Conservation (phyloP, 2,888 invertebrate genomes). For the Ephialtes manifestator region DNA sequence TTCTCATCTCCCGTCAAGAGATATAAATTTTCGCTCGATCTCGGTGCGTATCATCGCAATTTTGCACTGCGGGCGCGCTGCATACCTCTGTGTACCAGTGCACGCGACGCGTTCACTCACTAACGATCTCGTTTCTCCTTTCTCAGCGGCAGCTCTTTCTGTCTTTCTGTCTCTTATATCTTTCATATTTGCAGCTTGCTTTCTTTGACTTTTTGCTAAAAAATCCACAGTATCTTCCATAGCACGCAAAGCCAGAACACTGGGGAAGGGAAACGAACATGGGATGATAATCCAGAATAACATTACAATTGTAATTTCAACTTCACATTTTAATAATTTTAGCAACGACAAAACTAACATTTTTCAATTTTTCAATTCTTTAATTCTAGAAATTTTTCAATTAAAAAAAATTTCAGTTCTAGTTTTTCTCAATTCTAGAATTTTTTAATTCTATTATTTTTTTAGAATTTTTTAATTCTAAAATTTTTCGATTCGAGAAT, state of each 20-base stretch:
- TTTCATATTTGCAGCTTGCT: slow-evolving; percentile 8
- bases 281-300: not conserved
- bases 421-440: no score
- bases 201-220: not conserved
- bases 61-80: slow-evolving; percentile 30
- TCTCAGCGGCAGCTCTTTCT: slow-evolving; percentile 27
- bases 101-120: slow-evolving; percentile 61
- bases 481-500: no score
- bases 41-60: slow-evolving; percentile 30
- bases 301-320: no score
- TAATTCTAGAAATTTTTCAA: no score
- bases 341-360: no score
- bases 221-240: not conserved
- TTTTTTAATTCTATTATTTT: no score
- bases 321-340: no score
- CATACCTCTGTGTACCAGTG: slow-evolving; percentile 53
- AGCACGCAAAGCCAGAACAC: not conserved
- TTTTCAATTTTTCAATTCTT: no score
- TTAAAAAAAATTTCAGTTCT: no score
- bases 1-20: not conserved
- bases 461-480: no score
- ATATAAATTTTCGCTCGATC: slow-evolving; percentile 56
- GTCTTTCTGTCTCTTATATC: slow-evolving; percentile 30
- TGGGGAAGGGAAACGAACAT: not conserved
- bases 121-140: slow-evolving; percentile 66